These are phyloP conservation scores for Halcyon chelicuti DNA, from an alignment of 2,797 vertebrate genomes.

Conservation along the genomic window DNA sequence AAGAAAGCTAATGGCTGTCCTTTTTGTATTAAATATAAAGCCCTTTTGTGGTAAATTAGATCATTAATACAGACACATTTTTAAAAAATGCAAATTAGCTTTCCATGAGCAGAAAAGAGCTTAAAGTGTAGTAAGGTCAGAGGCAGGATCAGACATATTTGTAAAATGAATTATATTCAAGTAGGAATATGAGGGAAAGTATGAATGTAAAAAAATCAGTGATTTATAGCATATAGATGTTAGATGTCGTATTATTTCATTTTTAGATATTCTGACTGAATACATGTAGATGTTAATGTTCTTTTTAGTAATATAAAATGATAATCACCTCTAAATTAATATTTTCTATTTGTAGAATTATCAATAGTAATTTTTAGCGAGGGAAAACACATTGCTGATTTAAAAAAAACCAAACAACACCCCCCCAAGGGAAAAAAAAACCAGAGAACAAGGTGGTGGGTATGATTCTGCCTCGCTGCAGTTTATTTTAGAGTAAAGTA, in stretches of 20 bases:
- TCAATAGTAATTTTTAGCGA: slow-evolving; percentile 19
- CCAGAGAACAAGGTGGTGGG: not conserved
- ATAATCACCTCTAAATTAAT: slow-evolving; percentile 12
- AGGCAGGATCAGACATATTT: slow-evolving; percentile 59
- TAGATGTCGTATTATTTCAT: slow-evolving; percentile 38
- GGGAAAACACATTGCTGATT: not conserved
- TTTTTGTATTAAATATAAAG: slow-evolving; percentile 70
- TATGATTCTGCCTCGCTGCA: not conserved
- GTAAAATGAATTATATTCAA: slow-evolving; percentile 72
- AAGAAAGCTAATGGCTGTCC: slow-evolving; percentile 53
- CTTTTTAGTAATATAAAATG: slow-evolving; percentile 37
- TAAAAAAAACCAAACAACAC: no score
- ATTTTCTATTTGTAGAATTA: slow-evolving; percentile 31
- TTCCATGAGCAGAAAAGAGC: slow-evolving; percentile 60
- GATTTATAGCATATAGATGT: slow-evolving; percentile 50
- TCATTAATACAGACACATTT: slow-evolving; percentile 62
- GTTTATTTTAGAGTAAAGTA: not conserved
- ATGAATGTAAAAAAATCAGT: slow-evolving; percentile 48
- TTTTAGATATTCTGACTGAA: slow-evolving; percentile 55
- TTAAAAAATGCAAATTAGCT: slow-evolving; percentile 58
- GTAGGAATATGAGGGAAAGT: slow-evolving; percentile 44
- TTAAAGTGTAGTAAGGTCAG: slow-evolving; percentile 56
- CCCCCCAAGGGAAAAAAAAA: not conserved
- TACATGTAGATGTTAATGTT: slow-evolving; percentile 42
- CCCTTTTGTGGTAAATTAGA: slow-evolving; percentile 64